Evolutionary conservation across 2,113 vertebrate species (phyloP).

Genomic region (Phoxinus phoxinus): DNA sequence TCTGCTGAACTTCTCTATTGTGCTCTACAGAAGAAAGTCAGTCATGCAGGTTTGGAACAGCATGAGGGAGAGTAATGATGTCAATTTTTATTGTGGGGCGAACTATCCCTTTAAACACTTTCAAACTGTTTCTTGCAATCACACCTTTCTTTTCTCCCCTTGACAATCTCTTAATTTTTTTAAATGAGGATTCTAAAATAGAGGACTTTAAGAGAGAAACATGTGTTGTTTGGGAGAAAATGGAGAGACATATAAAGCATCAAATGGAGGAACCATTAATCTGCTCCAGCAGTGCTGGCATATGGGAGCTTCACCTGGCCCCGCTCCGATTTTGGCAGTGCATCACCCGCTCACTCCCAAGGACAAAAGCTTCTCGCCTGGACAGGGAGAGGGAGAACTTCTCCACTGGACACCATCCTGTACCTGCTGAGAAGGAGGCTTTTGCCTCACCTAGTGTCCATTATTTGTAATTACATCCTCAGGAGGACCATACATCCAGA

Average conservation of each 20-base stretch:
- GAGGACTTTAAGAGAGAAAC: constrained; percentile 46
- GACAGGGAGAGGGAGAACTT: constrained; percentile 4
- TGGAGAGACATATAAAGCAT: constrained; percentile 53
- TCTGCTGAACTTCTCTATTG: neutral
- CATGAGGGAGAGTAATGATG: neutral
- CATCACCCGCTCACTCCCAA: constrained; percentile 52
- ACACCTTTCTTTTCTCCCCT: constrained; percentile 36
- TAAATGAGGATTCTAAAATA: constrained; percentile 1
- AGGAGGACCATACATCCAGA: constrained; percentile 15
- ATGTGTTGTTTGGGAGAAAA: constrained; percentile 50
- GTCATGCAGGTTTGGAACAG: neutral
- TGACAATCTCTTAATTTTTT: constrained; percentile 22
- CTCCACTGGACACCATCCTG: constrained; percentile 2
- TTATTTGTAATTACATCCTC: constrained; percentile 38
- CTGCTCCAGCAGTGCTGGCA: constrained; percentile 25
- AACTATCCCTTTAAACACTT: neutral
- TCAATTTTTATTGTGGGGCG: neutral
- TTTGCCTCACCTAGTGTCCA: constrained; percentile 72
- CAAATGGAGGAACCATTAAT: constrained; percentile 50
- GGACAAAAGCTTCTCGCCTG: constrained; percentile 47
- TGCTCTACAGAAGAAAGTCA: neutral
- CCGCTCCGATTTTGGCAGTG: constrained; percentile 35
- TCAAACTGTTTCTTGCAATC: constrained; percentile 8
- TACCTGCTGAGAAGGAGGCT: constrained; percentile 45
- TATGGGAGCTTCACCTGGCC: constrained; percentile 22